These are phyloP conservation scores for Pogonus chalceus DNA, from an alignment of 1,140 invertebrate species.

Conservation along the genomic window DNA sequence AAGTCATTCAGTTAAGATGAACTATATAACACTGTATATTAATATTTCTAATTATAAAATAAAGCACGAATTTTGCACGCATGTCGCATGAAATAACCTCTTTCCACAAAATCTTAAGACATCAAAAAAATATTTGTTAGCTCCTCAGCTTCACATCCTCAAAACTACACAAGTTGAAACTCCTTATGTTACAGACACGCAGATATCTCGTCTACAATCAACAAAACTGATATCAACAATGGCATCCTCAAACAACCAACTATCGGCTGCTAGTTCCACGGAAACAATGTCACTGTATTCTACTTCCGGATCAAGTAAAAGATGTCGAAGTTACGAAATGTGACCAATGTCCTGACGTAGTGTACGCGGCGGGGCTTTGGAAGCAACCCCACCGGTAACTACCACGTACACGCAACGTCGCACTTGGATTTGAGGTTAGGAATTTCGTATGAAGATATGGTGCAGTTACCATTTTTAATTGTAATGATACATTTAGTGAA, in stretches of 20 bases:
- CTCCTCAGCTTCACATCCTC: neutral
- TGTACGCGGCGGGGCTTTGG: neutral
- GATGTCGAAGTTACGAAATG: neutral
- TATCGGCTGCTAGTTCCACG: neutral
- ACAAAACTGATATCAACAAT: no score
- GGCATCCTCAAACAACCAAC: neutral
- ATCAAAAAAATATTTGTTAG: neutral
- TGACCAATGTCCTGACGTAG: neutral
- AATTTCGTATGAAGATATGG: no score
- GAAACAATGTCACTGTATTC: constrained; percentile 1
- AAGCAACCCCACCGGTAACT: neutral
- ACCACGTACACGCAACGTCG: neutral
- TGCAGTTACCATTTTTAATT: no score
- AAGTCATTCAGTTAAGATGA: no score
- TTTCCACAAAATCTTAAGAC: no score
- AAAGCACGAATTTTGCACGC: no score
- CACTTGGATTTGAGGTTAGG: constrained; percentile 4
- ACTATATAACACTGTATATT: no score
- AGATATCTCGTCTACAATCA: no score
- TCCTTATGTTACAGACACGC: neutral
- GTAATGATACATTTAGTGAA: no score
- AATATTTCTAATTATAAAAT: no score
- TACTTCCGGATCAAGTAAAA: neutral
- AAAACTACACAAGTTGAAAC: neutral
- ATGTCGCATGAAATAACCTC: no score